Percentiles rank a stretch among this genome's conserved stretches.
These are phyloP conservation scores for Lasioglossum lativentre DNA, from an alignment of 2,888 invertebrate species.

Conservation along the genomic window DNA sequence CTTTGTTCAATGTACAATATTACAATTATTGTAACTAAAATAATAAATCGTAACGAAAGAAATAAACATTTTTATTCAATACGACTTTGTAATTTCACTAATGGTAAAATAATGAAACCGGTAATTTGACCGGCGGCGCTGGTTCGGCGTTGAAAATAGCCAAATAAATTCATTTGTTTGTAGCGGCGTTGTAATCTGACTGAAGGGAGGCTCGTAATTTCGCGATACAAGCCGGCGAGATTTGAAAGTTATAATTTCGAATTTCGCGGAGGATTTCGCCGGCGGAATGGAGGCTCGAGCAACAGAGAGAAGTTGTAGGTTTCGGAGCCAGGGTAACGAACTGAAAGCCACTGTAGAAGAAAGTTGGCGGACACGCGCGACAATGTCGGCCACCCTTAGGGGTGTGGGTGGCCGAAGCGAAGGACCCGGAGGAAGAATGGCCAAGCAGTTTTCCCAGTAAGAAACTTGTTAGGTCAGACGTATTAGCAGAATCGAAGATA, in stretches of 20 bases:
- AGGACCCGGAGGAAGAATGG: slow-evolving; percentile 56
- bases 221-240: not conserved
- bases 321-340: not conserved
- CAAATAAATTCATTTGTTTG: not conserved
- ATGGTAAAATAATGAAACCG: too few species aligned
- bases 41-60: too few species aligned
- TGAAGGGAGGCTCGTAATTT: not conserved
- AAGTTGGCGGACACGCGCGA: slow-evolving; percentile 49
- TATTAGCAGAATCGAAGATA: slow-evolving; percentile 69
- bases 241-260: slow-evolving; percentile 1
- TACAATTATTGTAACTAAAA: too few species aligned
- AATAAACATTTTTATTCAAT: too few species aligned
- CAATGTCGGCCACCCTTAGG: slow-evolving; percentile 8
- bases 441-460: slow-evolving; percentile 58
- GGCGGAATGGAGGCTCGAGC: not conserved
- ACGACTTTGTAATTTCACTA: too few species aligned
- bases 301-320: not conserved
- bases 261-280: not conserved
- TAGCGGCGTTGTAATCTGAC: not conserved
- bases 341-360: slow-evolving; percentile 60
- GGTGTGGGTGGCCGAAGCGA: not conserved
- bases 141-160: not conserved
- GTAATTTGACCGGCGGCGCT: too few species aligned
- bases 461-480: slow-evolving; percentile 69
- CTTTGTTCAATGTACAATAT: too few species aligned